These are phyloP conservation scores for Aphaenogaster rudis DNA, from an alignment of 1,140 invertebrate species.

Conservation along the genomic window DNA sequence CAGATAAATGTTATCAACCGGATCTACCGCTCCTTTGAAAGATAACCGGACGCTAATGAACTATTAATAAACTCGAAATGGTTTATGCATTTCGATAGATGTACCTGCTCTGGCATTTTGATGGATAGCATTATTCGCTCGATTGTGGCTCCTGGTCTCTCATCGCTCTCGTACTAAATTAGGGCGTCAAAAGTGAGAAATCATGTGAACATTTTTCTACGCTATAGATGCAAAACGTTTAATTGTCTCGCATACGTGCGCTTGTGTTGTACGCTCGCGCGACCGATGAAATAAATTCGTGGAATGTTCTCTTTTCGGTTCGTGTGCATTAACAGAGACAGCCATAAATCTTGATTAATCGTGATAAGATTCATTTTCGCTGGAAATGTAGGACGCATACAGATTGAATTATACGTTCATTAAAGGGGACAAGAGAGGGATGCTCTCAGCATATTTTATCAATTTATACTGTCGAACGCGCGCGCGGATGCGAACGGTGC, in stretches of 20 bases:
- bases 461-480: slow-evolving; percentile 6
- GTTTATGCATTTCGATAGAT: slow-evolving; percentile 11
- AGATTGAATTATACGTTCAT: slow-evolving; percentile 30
- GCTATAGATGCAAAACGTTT: no score
- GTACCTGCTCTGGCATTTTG: not conserved
- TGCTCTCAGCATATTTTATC: slow-evolving; percentile 27
- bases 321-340: slow-evolving; percentile 24
- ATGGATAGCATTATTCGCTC: not conserved
- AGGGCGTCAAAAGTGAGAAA: not conserved
- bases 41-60: slow-evolving; percentile 50
- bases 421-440: slow-evolving; percentile 9
- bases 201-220: not conserved
- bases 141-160: not conserved
- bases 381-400: slow-evolving; percentile 33
- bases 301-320: not conserved
- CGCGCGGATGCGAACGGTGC: not conserved
- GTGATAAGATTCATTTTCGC: slow-evolving; percentile 34
- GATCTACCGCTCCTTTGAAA: slow-evolving; percentile 35
- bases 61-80: slow-evolving; percentile 22
- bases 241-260: not conserved
- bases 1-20: slow-evolving; percentile 55
- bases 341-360: slow-evolving; percentile 30
- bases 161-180: not conserved
- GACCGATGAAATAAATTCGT: not conserved
- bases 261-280: not conserved